A percentile compares a stretch with the other conserved stretches of the same genome.
phyloP scores from a whole-genome alignment of 1,140 invertebrate species.

The Drosophila sp. region DNA sequence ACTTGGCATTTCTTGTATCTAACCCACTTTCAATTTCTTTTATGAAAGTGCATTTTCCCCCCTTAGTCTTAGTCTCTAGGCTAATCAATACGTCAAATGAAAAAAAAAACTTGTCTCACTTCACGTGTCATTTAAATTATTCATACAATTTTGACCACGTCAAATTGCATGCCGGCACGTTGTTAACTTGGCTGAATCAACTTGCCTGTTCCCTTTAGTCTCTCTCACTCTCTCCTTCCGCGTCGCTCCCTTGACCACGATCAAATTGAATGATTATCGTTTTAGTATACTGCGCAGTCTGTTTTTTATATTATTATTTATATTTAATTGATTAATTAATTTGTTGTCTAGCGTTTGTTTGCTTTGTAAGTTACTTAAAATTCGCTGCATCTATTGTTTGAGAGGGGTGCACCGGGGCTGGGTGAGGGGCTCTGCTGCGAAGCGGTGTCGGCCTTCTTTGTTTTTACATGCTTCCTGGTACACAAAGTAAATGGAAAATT shows the following conservation, averaged over 20 bases:
- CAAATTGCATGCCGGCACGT: constrained; percentile 37
- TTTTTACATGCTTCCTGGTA: background rate
- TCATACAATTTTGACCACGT: constrained; percentile 5
- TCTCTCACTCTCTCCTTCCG: background rate
- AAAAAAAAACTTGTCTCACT: constrained; percentile 1
- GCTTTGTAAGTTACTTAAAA: constrained; percentile 11
- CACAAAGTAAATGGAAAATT: constrained; percentile 3
- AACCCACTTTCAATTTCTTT: constrained; percentile 64
- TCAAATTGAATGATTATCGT: constrained; percentile 48
- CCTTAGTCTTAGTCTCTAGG: background rate
- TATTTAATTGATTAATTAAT: constrained; percentile 58
- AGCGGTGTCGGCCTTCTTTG: constrained; percentile 2
- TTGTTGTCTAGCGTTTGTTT: constrained; percentile 22
- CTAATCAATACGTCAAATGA: constrained; percentile 33
- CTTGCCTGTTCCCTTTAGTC: background rate
- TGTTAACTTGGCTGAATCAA: constrained; percentile 7
- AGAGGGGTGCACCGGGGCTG: background rate
- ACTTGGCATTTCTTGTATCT: constrained; percentile 52
- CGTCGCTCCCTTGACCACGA: constrained; percentile 17
- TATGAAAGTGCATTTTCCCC: constrained; percentile 4
- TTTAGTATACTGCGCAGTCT: constrained; percentile 45
- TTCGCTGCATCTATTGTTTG: constrained; percentile 3
- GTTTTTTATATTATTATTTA: background rate
- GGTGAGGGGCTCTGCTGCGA: background rate
- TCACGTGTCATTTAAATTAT: constrained; percentile 15